A percentile compares a stretch with the other conserved stretches of the same genome.
Evolutionary conservation across 2,797 vertebrate species (phyloP).

Genomic region (Epinephelus coioides): DNA sequence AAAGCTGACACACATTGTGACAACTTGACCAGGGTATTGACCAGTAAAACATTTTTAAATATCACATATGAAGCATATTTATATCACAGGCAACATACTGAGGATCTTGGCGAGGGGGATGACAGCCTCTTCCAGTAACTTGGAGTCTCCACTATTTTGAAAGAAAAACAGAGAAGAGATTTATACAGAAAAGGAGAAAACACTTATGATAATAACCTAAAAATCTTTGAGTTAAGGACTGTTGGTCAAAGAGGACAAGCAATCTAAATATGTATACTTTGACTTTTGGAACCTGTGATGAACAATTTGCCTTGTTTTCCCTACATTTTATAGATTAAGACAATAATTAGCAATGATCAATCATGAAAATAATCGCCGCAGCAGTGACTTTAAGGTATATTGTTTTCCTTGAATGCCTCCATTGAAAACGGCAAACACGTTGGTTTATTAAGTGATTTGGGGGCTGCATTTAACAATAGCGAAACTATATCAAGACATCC

Average conservation of each 20-base stretch:
- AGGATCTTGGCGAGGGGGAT: slow-evolving; percentile 92
- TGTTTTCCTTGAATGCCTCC: too few relatives aligned
- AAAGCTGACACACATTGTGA: neutral
- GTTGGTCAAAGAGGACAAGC: neutral
- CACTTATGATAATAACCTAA: neutral
- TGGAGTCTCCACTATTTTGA: slow-evolving; percentile 90
- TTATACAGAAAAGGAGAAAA: slow-evolving; percentile 16
- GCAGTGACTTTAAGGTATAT: too few relatives aligned
- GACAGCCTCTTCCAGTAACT: slow-evolving; percentile 94
- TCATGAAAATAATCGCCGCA: neutral
- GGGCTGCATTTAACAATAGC: too few relatives aligned
- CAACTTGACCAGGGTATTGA: neutral
- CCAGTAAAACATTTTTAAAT: neutral
- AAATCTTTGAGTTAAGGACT: too few relatives aligned
- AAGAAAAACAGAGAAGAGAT: slow-evolving; percentile 35
- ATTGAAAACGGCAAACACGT: too few relatives aligned
- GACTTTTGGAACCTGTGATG: neutral
- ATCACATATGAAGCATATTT: neutral
- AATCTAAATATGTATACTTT: neutral
- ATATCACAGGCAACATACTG: slow-evolving; percentile 85
- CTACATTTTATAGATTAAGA: neutral
- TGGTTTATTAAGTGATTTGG: too few relatives aligned
- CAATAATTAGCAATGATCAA: neutral
- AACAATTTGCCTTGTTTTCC: neutral
- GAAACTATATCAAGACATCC: too few relatives aligned